phyloP scores from a whole-genome alignment of 2,888 invertebrate genomes.

The Acheta domesticus region DNA sequence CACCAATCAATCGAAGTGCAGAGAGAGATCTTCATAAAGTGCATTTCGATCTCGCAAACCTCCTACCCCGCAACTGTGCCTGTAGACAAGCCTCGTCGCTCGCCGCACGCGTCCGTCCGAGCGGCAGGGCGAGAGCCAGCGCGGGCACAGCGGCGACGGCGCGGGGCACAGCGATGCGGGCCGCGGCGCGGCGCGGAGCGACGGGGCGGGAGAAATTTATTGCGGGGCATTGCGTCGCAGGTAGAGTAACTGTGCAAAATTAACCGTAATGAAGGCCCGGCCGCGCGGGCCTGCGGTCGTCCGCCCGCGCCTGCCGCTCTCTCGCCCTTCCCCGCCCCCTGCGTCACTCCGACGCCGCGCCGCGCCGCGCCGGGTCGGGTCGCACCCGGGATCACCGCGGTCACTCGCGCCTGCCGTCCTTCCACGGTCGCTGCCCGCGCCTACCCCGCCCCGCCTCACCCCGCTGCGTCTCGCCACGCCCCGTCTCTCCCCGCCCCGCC shows the following conservation, averaged over 20 bases:
- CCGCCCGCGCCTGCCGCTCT: neutral
- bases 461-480: neutral
- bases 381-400: neutral
- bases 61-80: too few species aligned
- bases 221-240: neutral
- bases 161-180: neutral
- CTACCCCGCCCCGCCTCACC: neutral
- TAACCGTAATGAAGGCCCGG: constrained; percentile 4
- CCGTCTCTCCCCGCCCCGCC: neutral
- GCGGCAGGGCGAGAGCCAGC: neutral
- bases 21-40: too few species aligned
- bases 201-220: neutral
- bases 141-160: neutral
- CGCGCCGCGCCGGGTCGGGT: too few species aligned
- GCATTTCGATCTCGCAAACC: too few species aligned
- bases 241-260: constrained; percentile 7
- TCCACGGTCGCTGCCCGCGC: neutral
- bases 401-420: neutral
- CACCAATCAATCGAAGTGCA: too few species aligned
- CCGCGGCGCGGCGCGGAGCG: neutral
- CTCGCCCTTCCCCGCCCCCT: neutral
- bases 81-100: too few species aligned
- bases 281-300: neutral
- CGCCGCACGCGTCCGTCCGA: too few species aligned
- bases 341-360: too few species aligned